phyloP scores from a whole-genome alignment of 2,888 invertebrate species.

The Phengaris alcon region DNA sequence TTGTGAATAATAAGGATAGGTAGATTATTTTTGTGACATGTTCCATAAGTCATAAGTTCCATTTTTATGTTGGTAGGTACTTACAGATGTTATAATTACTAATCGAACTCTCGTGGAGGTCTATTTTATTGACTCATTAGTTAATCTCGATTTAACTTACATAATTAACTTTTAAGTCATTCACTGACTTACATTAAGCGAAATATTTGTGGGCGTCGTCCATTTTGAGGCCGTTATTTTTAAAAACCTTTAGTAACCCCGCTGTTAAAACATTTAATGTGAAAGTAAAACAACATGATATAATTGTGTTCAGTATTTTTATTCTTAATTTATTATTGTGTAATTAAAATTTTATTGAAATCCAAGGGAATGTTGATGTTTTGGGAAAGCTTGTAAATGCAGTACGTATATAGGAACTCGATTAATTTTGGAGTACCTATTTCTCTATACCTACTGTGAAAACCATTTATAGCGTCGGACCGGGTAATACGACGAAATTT shows the following conservation, averaged over 20 bases:
- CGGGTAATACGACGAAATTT: too few relatives aligned
- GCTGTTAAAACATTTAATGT: neutral
- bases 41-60: neutral
- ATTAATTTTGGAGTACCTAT: too few relatives aligned
- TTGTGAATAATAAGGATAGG: too few relatives aligned
- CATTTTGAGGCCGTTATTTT: neutral
- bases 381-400: neutral
- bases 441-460: too few relatives aligned
- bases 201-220: slow-evolving; percentile 1
- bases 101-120: neutral
- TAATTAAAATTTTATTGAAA: neutral
- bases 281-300: slow-evolving; percentile 7
- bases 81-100: neutral
- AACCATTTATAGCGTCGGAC: too few relatives aligned
- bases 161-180: slow-evolving; percentile 7
- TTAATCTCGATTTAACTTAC: slow-evolving; percentile 16
- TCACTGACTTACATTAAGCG: slow-evolving; percentile 16
- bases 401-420: neutral
- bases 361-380: neutral
- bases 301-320: neutral
- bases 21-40: neutral
- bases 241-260: neutral
- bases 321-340: neutral
- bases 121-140: slow-evolving; percentile 22
- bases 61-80: too few relatives aligned